Conservation (phyloP, 2,888 invertebrate genomes). For the Mythimna loreyi region DNA sequence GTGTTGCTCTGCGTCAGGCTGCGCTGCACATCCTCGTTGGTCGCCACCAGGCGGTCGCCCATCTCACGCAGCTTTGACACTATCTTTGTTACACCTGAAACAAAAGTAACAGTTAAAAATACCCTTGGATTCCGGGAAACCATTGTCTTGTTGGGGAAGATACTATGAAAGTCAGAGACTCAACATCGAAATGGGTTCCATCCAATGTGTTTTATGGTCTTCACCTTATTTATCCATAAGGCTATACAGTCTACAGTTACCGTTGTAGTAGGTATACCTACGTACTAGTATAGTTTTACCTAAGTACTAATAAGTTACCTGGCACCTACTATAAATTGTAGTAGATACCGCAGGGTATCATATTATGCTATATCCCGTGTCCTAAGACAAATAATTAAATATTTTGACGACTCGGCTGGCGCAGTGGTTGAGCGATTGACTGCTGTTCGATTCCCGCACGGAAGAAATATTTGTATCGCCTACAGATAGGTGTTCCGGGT, state of each 20-base stretch:
- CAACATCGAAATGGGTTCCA: neutral
- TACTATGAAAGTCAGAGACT: neutral
- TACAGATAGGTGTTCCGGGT: no score
- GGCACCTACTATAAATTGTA: neutral
- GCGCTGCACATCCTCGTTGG: constrained; percentile 91
- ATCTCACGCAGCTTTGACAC: constrained; percentile 89
- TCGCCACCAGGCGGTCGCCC: constrained; percentile 85
- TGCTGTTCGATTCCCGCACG: no score
- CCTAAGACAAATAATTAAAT: neutral
- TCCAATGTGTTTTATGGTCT: neutral
- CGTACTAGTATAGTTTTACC: no score
- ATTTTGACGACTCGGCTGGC: no score
- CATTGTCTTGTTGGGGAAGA: neutral
- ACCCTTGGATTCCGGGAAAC: neutral
- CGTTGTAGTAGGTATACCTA: no score
- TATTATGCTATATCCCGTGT: neutral
- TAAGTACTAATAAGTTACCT: neutral
- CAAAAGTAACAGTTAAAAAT: constrained; percentile 1
- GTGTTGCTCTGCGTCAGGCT: constrained; percentile 91
- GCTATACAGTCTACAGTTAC: neutral
- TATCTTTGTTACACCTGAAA: constrained; percentile 84
- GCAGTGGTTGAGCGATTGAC: no score
- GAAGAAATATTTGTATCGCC: no score
- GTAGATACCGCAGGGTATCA: no score
- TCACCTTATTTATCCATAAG: neutral